phyloP scores from a whole-genome alignment of 2,113 vertebrate species.

The Mirza zaza region DNA sequence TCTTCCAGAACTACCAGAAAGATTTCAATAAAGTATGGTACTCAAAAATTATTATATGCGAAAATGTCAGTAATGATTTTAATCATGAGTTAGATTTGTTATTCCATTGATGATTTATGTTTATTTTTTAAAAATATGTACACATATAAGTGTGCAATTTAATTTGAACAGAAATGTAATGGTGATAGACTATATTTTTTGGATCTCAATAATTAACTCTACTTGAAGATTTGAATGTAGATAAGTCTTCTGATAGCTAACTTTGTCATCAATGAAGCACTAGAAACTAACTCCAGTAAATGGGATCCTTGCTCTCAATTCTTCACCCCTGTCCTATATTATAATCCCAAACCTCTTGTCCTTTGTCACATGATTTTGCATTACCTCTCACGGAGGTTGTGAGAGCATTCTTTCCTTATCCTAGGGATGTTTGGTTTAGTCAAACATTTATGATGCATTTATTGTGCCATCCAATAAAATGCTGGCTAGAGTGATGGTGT shows the following conservation, averaged over 20 bases:
- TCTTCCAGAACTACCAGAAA: not conserved
- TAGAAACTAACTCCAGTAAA: not conserved
- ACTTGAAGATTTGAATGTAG: not conserved
- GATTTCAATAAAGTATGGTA: not conserved
- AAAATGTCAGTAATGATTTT: not conserved
- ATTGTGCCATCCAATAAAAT: not conserved
- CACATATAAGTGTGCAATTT: not conserved
- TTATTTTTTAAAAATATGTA: not conserved
- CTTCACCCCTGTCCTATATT: not conserved
- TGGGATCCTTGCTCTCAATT: not conserved
- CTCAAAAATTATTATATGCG: not conserved
- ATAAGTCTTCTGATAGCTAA: not conserved
- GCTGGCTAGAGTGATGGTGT: not conserved
- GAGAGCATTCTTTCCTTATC: not conserved
- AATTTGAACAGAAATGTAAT: not conserved
- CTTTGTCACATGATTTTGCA: not conserved
- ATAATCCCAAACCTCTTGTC: not conserved
- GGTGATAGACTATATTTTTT: not conserved
- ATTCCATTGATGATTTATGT: not conserved
- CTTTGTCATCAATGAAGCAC: not conserved
- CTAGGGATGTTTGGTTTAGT: not conserved
- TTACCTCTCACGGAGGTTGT: not conserved
- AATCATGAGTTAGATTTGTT: not conserved
- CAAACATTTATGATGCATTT: too few species aligned
- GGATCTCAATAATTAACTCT: not conserved